A percentile compares a stretch with the other conserved stretches of the same genome.
Evolutionary conservation across 2,797 vertebrate species (phyloP).

Genomic region (Pseudopleuronectes americanus): DNA sequence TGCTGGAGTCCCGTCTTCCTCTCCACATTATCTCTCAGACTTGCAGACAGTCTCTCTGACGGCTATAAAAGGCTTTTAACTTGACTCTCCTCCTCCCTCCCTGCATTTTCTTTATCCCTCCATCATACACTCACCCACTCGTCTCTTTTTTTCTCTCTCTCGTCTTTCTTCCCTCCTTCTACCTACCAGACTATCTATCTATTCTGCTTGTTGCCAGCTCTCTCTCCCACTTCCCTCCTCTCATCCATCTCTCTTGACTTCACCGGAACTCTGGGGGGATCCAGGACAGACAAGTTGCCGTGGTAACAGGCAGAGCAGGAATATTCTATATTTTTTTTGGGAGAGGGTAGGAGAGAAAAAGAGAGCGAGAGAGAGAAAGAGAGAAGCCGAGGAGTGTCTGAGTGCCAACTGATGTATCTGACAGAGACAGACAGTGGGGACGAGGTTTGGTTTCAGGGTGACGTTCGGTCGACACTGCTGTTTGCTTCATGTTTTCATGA

Average conservation of each 20-base stretch:
- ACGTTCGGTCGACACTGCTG: conserved; percentile 36
- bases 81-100: conserved; percentile 42
- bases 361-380: conserved; percentile 45
- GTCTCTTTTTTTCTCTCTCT: conserved; percentile 21
- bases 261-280: conserved; percentile 82
- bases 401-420: conserved; percentile 58
- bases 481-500: conserved; percentile 40
- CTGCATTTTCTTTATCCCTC: conserved; percentile 45
- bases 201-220: conserved; percentile 37
- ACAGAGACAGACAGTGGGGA: conserved; percentile 58
- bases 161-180: conserved; percentile 35
- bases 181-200: conserved; percentile 55
- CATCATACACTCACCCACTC: conserved; percentile 57
- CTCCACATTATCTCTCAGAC: conserved; percentile 46
- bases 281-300: conserved; percentile 85
- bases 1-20: conserved; percentile 37
- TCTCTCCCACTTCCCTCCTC: conserved; percentile 62
- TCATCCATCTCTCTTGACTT: conserved; percentile 81
- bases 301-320: conserved; percentile 84
- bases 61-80: conserved; percentile 68
- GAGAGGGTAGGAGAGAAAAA: conserved; percentile 35
- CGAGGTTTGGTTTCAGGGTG: conserved; percentile 52
- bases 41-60: conserved; percentile 58
- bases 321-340: conserved; percentile 62
- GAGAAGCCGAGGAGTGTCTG: conserved; percentile 59